Conservation (phyloP, 2,888 invertebrate genomes). For the Halocaridina rubra region DNA sequence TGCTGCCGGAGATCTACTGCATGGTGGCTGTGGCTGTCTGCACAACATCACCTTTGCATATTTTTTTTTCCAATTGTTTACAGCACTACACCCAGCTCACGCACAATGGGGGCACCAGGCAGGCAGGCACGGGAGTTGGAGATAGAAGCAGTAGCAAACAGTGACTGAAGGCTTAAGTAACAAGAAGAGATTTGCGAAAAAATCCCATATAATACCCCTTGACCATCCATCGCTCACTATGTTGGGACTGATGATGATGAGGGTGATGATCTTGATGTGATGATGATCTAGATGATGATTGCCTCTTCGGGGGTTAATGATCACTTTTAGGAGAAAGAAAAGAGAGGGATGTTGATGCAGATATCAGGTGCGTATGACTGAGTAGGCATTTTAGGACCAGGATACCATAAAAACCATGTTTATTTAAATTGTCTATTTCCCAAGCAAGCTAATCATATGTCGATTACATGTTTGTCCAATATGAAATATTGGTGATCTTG, state of each 20-base stretch:
- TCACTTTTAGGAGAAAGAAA: slow-evolving; percentile 49
- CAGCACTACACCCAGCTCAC: slow-evolving; percentile 21
- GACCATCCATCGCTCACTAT: slow-evolving; percentile 20
- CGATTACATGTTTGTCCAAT: neutral
- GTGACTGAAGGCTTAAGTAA: neutral
- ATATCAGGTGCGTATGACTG: slow-evolving; percentile 34
- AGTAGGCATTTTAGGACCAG: slow-evolving; percentile 7
- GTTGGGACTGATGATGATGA: slow-evolving; percentile 7
- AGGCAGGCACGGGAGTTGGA: neutral
- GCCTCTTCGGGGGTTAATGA: slow-evolving; percentile 44
- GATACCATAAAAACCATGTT: neutral
- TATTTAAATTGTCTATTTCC: neutral
- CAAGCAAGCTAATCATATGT: neutral
- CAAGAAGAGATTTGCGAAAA: slow-evolving; percentile 7
- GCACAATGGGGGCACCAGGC: neutral
- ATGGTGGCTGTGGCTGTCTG: too few relatives aligned
- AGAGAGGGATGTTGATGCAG: slow-evolving; percentile 18
- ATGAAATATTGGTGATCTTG: neutral
- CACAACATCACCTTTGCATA: slow-evolving; percentile 29
- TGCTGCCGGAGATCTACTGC: slow-evolving; percentile 10
- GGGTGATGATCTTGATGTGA: neutral
- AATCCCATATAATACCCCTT: neutral
- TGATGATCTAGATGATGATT: slow-evolving; percentile 32
- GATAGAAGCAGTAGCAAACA: slow-evolving; percentile 6
- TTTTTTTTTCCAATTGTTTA: slow-evolving; percentile 39